phyloP scores from a whole-genome alignment of 2,888 invertebrate genomes.

The Leucophenga montana region DNA sequence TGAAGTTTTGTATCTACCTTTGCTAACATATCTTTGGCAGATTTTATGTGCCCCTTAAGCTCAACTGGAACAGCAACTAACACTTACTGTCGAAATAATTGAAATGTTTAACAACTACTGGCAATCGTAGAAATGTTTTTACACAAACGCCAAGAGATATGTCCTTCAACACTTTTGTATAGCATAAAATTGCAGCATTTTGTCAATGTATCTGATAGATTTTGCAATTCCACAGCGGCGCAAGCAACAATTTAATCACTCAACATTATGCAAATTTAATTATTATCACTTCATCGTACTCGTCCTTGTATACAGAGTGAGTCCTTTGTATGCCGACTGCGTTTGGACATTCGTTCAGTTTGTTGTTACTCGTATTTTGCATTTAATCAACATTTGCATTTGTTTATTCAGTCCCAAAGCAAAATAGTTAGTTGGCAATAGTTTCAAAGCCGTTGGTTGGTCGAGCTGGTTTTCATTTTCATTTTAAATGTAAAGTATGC shows the following conservation, averaged over 20 bases:
- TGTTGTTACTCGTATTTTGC: slow-evolving; percentile 36
- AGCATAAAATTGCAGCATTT: slow-evolving; percentile 1
- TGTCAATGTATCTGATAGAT: slow-evolving; percentile 2
- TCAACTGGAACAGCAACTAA: too few species aligned
- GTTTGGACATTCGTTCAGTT: not conserved
- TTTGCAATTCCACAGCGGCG: slow-evolving; percentile 13
- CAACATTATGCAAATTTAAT: slow-evolving; percentile 67
- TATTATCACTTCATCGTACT: slow-evolving; percentile 65
- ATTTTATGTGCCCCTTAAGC: too few species aligned
- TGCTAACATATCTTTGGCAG: too few species aligned
- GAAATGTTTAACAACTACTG: not conserved
- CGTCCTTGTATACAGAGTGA: not conserved
- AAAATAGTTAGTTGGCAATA: slow-evolving; percentile 15
- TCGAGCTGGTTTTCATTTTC: not conserved
- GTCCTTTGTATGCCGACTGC: not conserved
- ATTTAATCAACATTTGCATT: slow-evolving; percentile 54
- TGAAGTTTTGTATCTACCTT: too few species aligned
- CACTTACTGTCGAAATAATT: not conserved
- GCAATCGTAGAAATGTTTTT: not conserved
- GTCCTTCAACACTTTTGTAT: not conserved
- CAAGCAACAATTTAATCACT: slow-evolving; percentile 56
- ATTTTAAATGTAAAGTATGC: slow-evolving; percentile 21
- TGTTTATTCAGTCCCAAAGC: slow-evolving; percentile 50
- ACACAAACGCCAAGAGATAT: not conserved
- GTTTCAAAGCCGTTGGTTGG: not conserved